Evolutionary conservation across 2,888 invertebrate species (phyloP).

Genomic region (Byasa hedistus): DNA sequence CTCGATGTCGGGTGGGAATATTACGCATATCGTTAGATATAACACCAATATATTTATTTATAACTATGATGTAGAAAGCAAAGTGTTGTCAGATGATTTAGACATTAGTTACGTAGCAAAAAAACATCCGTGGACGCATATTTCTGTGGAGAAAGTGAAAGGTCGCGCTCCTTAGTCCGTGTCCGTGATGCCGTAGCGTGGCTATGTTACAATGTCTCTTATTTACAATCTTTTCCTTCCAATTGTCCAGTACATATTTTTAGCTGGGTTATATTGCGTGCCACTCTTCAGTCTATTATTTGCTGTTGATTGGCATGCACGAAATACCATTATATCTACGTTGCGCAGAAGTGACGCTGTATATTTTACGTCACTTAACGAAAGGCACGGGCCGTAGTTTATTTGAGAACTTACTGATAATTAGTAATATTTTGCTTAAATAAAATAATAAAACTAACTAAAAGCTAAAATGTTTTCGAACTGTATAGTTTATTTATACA

Average conservation of each 20-base stretch:
- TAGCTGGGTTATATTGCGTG: slow-evolving; percentile 41
- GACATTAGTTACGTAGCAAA: slow-evolving; percentile 29
- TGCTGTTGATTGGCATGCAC: slow-evolving; percentile 42
- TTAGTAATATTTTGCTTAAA: no score
- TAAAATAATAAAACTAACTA: neutral
- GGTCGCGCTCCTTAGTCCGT: slow-evolving; percentile 53
- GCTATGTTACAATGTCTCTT: slow-evolving; percentile 31
- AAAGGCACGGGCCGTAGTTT: neutral
- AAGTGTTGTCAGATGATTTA: slow-evolving; percentile 2
- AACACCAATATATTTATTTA: neutral
- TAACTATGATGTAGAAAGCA: slow-evolving; percentile 11
- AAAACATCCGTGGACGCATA: slow-evolving; percentile 39
- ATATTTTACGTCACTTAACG: slow-evolving; percentile 20
- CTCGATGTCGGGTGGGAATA: no score
- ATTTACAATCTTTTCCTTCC: slow-evolving; percentile 37
- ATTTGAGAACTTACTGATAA: neutral
- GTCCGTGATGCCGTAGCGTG: slow-evolving; percentile 38
- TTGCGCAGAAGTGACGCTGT: slow-evolving; percentile 21
- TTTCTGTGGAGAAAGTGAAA: slow-evolving; percentile 66
- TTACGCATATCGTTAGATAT: no score
- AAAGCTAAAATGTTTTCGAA: no score
- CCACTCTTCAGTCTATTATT: slow-evolving; percentile 42
- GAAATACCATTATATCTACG: slow-evolving; percentile 41
- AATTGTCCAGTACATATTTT: neutral
- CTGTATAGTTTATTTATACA: no score